phyloP scores from a whole-genome alignment of 2,797 vertebrate species.

The Smutsia gigantea region DNA sequence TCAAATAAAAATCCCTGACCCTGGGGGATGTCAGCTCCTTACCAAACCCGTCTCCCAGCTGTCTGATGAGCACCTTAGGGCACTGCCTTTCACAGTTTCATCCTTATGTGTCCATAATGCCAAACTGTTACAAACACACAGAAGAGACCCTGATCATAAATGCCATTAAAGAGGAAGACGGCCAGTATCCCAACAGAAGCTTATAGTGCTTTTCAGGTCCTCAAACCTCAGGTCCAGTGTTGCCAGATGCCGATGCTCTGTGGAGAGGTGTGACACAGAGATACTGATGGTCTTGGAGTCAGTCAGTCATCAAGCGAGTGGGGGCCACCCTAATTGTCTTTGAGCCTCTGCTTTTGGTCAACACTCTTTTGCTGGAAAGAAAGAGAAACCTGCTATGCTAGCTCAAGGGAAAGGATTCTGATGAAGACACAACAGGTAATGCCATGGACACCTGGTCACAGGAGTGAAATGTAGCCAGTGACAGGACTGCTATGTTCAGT shows the following conservation, averaged over 20 bases:
- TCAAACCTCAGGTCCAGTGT: neutral
- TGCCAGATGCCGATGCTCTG: neutral
- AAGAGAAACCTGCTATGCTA: neutral
- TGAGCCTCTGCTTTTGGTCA: neutral
- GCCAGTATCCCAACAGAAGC: fast-evolving
- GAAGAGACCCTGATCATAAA: neutral
- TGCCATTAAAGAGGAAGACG: neutral
- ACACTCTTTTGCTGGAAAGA: neutral
- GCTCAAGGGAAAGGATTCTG: neutral
- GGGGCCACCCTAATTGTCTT: neutral
- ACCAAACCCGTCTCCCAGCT: neutral
- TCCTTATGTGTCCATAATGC: neutral
- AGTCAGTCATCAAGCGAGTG: neutral
- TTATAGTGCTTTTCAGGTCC: neutral
- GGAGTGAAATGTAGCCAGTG: neutral
- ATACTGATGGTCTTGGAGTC: neutral
- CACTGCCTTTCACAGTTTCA: neutral
- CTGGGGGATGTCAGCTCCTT: neutral
- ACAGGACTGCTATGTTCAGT: neutral
- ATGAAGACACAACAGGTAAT: neutral
- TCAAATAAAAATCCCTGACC: neutral
- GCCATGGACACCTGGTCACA: neutral
- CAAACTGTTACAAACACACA: neutral
- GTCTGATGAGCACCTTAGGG: neutral
- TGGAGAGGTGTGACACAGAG: neutral